Evolutionary conservation across 2,888 invertebrate species (phyloP).

Genomic region (Synanthedon tipuliformis): DNA sequence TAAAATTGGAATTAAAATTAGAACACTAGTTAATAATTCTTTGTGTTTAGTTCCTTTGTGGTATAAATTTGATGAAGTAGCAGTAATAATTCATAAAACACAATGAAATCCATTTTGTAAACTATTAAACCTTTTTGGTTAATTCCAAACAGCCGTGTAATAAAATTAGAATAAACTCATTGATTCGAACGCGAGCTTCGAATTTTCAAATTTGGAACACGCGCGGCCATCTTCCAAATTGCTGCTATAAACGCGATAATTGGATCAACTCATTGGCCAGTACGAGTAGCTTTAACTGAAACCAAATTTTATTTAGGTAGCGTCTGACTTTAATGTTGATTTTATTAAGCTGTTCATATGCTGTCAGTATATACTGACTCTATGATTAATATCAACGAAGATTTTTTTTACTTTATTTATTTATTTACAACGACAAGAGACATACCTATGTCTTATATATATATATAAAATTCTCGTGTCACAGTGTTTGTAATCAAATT

Average conservation of each 20-base stretch:
- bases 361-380: too few species aligned
- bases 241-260: constrained; percentile 57
- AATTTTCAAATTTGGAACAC: constrained; percentile 54
- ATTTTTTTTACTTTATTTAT: too few species aligned
- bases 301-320: constrained; percentile 14
- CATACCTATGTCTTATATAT: too few species aligned
- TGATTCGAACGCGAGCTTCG: constrained; percentile 45
- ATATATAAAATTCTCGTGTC: too few species aligned
- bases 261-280: constrained; percentile 56
- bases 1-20: too few species aligned
- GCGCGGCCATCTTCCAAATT: constrained; percentile 55
- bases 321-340: neutral
- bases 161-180: constrained; percentile 57
- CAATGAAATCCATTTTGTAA: neutral
- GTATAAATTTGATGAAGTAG: too few species aligned
- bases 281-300: constrained; percentile 50
- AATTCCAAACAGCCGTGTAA: constrained; percentile 30
- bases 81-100: neutral
- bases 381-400: too few species aligned
- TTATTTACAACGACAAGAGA: too few species aligned
- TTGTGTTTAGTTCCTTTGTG: too few species aligned
- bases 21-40: too few species aligned
- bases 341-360: too few species aligned
- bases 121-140: neutral
- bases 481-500: too few species aligned